Conservation (phyloP, 2,113 vertebrate species). For the Neodontobutis hainanensis region DNA sequence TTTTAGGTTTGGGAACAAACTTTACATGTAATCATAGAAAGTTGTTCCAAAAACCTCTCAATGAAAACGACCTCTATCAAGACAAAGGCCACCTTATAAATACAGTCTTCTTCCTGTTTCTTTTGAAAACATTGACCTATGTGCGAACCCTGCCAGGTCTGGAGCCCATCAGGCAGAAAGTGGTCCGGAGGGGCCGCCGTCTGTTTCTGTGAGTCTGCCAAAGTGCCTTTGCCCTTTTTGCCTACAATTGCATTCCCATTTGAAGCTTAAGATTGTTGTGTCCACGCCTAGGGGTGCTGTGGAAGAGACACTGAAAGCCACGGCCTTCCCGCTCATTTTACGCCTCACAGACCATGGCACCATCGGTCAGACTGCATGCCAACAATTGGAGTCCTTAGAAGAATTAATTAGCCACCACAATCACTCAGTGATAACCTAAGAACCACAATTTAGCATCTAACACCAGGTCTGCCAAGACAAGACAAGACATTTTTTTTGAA, state of each 20-base stretch:
- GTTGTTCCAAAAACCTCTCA: neutral
- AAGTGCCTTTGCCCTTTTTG: slow-evolving; percentile 62
- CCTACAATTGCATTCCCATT: slow-evolving; percentile 56
- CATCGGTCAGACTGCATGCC: slow-evolving; percentile 15
- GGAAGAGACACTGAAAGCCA: slow-evolving; percentile 46
- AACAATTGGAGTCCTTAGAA: slow-evolving; percentile 22
- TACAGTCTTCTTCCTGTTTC: slow-evolving; percentile 31
- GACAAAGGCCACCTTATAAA: slow-evolving; percentile 16
- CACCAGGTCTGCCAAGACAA: neutral
- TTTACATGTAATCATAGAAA: neutral
- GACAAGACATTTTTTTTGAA: too few species aligned
- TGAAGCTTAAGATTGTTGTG: slow-evolving; percentile 60
- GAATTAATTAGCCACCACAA: slow-evolving; percentile 12
- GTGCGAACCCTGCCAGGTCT: slow-evolving; percentile 45
- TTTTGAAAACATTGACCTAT: slow-evolving; percentile 48
- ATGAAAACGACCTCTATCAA: neutral
- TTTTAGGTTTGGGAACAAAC: too few species aligned
- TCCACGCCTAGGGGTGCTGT: slow-evolving; percentile 43
- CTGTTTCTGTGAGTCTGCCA: slow-evolving; percentile 30
- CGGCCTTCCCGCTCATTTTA: slow-evolving; percentile 60
- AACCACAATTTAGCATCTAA: slow-evolving; percentile 8
- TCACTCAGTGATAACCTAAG: neutral
- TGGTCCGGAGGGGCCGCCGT: slow-evolving; percentile 29
- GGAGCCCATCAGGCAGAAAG: slow-evolving; percentile 43
- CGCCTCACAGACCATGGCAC: slow-evolving; percentile 47